Evolutionary conservation across 2,113 vertebrate genomes (phyloP).

Genomic region (Tretioscincus oriximinensis): DNA sequence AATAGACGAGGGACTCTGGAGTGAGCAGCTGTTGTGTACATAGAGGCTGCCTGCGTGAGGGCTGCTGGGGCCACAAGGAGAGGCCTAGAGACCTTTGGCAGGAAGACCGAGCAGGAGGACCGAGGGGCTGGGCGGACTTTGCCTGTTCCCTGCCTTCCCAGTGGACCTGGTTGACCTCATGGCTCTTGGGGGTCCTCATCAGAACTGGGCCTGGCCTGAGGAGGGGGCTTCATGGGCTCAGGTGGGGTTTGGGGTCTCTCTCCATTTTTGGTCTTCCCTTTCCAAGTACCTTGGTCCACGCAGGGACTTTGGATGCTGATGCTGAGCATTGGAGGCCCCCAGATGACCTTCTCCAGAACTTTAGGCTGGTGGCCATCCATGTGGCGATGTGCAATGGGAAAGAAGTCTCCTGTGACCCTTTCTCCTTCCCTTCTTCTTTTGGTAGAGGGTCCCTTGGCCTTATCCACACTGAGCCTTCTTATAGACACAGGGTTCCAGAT

Average conservation of each 20-base stretch:
- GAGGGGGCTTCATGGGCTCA: too few relatives aligned
- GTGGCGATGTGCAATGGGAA: conserved; percentile 95
- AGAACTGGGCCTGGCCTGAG: too few relatives aligned
- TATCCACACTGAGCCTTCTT: too few relatives aligned
- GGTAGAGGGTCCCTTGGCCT: too few relatives aligned
- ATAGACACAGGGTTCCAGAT: too few relatives aligned
- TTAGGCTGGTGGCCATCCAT: neutral
- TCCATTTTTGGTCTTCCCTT: too few relatives aligned
- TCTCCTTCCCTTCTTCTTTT: conserved; percentile 54
- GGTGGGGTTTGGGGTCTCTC: too few relatives aligned
- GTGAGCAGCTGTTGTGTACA: conserved; percentile 31
- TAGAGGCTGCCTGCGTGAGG: neutral
- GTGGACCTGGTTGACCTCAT: neutral
- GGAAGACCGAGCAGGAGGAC: neutral
- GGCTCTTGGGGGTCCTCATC: conserved; percentile 3
- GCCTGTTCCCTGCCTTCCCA: neutral
- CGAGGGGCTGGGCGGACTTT: neutral
- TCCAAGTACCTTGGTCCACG: too few relatives aligned
- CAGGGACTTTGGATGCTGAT: too few relatives aligned
- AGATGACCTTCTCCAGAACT: too few relatives aligned
- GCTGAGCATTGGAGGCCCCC: too few relatives aligned
- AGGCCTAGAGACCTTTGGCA: neutral
- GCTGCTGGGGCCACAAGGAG: conserved; percentile 4
- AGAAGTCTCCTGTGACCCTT: conserved; percentile 81
- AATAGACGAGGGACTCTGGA: conserved; percentile 40